These are phyloP conservation scores for Ennomos erosarius DNA, from an alignment of 2,888 invertebrate genomes.

Conservation along the genomic window DNA sequence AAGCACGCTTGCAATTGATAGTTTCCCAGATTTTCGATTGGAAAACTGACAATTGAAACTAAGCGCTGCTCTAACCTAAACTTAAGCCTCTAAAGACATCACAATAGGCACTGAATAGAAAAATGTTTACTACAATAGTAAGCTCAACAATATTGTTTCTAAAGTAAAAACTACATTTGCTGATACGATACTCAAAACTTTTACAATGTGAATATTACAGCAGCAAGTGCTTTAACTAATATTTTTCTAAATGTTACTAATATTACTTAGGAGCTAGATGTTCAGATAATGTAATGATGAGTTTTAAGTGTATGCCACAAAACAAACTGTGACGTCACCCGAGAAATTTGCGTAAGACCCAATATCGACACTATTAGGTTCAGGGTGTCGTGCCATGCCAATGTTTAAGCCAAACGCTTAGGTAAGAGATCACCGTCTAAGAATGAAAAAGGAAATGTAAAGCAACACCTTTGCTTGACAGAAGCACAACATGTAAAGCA, in stretches of 20 bases:
- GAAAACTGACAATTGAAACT: conserved; percentile 65
- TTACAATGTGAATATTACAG: conserved; percentile 48
- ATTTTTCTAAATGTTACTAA: conserved; percentile 44
- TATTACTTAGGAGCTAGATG: conserved; percentile 35
- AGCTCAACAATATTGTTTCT: conserved; percentile 24
- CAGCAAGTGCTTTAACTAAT: conserved; percentile 56
- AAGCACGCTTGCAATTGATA: conserved; percentile 71
- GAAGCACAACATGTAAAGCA: conserved; percentile 69
- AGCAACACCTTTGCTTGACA: conserved; percentile 81
- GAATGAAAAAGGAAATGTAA: conserved; percentile 76
- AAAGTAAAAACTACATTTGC: conserved; percentile 49
- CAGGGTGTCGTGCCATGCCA: conserved; percentile 82
- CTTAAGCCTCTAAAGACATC: conserved; percentile 76
- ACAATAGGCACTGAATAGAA: conserved; percentile 49
- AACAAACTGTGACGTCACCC: conserved; percentile 65
- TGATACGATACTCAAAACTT: conserved; percentile 45
- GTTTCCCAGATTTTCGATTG: conserved; percentile 44
- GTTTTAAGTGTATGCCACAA: conserved; percentile 60
- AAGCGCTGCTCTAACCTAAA: conserved; percentile 63
- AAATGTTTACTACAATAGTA: conserved; percentile 30
- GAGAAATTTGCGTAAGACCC: conserved; percentile 46
- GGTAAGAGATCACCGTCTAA: conserved; percentile 73
- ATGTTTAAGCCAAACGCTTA: conserved; percentile 81
- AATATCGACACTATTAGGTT: conserved; percentile 66
- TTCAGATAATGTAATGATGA: conserved; percentile 44